phyloP scores from a whole-genome alignment of 2,888 invertebrate genomes.

The Diarsia dahlii region DNA sequence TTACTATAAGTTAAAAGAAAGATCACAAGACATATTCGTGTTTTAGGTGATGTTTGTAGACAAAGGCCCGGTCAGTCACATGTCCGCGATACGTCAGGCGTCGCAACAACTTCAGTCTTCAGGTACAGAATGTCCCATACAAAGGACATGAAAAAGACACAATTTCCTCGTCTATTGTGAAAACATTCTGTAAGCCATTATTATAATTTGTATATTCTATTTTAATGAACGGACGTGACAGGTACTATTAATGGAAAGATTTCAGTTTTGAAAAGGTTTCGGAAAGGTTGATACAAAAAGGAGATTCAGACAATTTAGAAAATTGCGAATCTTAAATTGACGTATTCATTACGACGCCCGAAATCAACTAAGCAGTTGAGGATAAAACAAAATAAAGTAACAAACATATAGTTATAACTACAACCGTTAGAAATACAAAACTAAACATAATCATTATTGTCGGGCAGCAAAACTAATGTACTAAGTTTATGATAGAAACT shows the following conservation, averaged over 20 bases:
- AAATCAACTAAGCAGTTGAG: conserved; percentile 58
- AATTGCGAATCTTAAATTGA: conserved; percentile 46
- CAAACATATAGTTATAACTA: conserved; percentile 72
- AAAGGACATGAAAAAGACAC: conserved; percentile 50
- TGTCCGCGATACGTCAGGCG: conserved; percentile 48
- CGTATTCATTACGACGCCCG: conserved; percentile 74
- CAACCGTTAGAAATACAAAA: conserved; percentile 76
- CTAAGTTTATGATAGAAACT: conserved; percentile 75
- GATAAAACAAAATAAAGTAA: conserved; percentile 68
- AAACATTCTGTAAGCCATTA: conserved; percentile 40
- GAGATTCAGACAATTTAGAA: conserved; percentile 22
- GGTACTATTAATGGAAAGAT: background rate
- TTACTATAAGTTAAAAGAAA: conserved; percentile 2
- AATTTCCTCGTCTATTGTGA: conserved; percentile 51
- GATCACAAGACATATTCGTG: conserved; percentile 19
- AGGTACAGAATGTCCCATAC: conserved; percentile 39
- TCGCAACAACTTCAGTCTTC: conserved; percentile 52
- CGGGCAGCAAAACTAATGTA: conserved; percentile 83
- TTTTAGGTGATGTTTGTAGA: background rate
- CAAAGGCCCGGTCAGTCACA: conserved; percentile 57
- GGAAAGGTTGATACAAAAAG: background rate
- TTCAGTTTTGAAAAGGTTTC: background rate
- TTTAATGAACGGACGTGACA: background rate
- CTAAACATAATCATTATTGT: conserved; percentile 83
- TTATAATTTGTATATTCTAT: background rate